A percentile compares a stretch with the other conserved stretches of the same genome.
These are phyloP conservation scores for Myotis yumanensis DNA, from an alignment of 2,113 vertebrate genomes.

Conservation along the genomic window DNA sequence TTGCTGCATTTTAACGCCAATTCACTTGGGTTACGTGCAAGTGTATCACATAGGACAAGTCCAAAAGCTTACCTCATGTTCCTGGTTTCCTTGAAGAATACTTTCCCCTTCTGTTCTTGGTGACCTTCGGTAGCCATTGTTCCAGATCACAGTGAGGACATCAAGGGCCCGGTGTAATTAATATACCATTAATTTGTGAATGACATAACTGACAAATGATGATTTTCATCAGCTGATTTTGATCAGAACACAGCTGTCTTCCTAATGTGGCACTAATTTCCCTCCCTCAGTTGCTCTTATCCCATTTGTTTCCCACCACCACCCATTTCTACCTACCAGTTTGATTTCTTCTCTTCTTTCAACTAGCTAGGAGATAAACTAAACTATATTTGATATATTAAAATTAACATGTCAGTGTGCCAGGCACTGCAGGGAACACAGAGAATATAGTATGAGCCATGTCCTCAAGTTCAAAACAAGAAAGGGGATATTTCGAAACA, in stretches of 20 bases:
- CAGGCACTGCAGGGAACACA: not conserved
- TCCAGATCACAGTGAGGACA: not conserved
- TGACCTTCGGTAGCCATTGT: not conserved
- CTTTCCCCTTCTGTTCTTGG: not conserved
- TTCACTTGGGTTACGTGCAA: not conserved
- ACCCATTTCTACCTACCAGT: not conserved
- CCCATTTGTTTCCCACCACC: not conserved
- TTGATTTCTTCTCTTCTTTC: not conserved
- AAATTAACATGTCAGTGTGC: not conserved
- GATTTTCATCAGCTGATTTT: not conserved
- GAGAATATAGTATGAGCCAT: not conserved
- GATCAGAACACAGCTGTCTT: not conserved
- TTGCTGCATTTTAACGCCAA: not conserved
- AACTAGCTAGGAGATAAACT: not conserved
- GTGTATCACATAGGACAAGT: not conserved
- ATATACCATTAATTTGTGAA: not conserved
- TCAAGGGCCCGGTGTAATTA: not conserved
- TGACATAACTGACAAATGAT: not conserved
- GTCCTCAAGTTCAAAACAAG: slow-evolving; percentile 3
- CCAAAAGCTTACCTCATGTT: not conserved
- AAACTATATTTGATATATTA: not conserved
- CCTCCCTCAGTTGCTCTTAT: not conserved
- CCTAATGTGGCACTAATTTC: not conserved
- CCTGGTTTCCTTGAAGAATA: not conserved
- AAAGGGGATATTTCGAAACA: not conserved